Percentiles rank a stretch among this genome's conserved stretches.
These are phyloP conservation scores for Limnephilus lunatus DNA, from an alignment of 2,888 invertebrate genomes.

Conservation along the genomic window DNA sequence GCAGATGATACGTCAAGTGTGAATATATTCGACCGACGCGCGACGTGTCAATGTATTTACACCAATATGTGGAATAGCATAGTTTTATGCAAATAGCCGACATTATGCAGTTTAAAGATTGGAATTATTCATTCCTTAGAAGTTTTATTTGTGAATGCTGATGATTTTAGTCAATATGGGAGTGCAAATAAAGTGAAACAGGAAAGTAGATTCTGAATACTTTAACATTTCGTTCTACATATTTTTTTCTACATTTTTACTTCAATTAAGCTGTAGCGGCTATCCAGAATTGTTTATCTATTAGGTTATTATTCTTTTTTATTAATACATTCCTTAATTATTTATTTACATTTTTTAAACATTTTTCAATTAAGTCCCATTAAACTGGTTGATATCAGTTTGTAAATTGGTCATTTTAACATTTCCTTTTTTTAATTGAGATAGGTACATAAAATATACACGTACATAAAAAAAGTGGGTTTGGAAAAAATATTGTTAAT, in stretches of 20 bases:
- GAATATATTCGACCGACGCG: background rate
- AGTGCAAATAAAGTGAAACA: slow-evolving; percentile 11
- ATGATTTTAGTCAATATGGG: slow-evolving; percentile 19
- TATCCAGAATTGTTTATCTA: background rate
- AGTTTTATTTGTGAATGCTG: background rate
- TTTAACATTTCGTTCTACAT: too few relatives aligned
- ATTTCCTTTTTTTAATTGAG: too few relatives aligned
- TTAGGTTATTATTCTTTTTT: too few relatives aligned
- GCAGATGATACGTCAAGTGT: background rate
- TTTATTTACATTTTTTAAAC: too few relatives aligned
- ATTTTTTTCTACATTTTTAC: background rate
- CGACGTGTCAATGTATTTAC: background rate
- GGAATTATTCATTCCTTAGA: background rate
- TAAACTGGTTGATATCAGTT: too few relatives aligned
- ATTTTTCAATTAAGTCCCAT: too few relatives aligned
- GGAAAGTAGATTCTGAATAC: background rate
- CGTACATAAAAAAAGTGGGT: too few relatives aligned
- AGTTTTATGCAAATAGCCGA: background rate
- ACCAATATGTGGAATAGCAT: background rate
- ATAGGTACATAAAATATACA: too few relatives aligned
- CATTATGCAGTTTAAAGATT: background rate
- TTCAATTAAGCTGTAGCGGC: background rate
- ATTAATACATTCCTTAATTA: too few relatives aligned
- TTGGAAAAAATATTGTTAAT: too few relatives aligned
- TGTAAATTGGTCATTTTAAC: too few relatives aligned